Conservation (phyloP, 2,888 invertebrate species). For the Tachina grossa region DNA sequence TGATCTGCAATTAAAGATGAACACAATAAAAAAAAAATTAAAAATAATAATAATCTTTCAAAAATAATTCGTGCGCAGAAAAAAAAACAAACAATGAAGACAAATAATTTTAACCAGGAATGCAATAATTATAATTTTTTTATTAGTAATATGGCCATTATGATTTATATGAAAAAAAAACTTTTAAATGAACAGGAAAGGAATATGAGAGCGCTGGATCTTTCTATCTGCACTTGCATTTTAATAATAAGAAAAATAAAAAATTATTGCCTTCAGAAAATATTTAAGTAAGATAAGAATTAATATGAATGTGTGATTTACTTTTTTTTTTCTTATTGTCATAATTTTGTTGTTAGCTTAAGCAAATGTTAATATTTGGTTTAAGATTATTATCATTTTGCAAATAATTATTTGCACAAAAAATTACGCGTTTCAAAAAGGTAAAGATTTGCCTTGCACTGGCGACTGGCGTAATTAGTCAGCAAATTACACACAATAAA, state of each 20-base stretch:
- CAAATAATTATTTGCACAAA: slow-evolving; percentile 2
- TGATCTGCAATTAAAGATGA: slow-evolving; percentile 24
- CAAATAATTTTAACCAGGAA: slow-evolving; percentile 35
- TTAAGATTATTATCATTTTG: slow-evolving; percentile 24
- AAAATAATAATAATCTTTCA: neutral
- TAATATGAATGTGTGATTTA: slow-evolving; percentile 38
- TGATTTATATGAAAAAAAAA: slow-evolving; percentile 40
- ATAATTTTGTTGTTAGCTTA: slow-evolving; percentile 35
- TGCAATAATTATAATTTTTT: slow-evolving; percentile 37
- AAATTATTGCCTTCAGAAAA: slow-evolving; percentile 38
- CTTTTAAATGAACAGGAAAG: neutral
- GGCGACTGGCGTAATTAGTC: neutral
- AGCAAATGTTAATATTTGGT: slow-evolving; percentile 40
- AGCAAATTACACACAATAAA: neutral
- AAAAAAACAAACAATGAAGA: slow-evolving; percentile 10
- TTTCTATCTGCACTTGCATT: slow-evolving; percentile 39
- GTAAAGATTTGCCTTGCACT: neutral
- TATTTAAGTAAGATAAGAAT: slow-evolving; percentile 46
- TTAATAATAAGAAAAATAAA: slow-evolving; percentile 42
- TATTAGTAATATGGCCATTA: slow-evolving; percentile 45
- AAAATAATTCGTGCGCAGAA: slow-evolving; percentile 19
- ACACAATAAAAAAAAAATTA: neutral
- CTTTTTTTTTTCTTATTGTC: neutral
- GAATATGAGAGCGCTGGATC: neutral
- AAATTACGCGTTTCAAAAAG: neutral